These are phyloP conservation scores for Lithobates sylvaticus DNA, from an alignment of 2,797 vertebrate species.

Conservation along the genomic window DNA sequence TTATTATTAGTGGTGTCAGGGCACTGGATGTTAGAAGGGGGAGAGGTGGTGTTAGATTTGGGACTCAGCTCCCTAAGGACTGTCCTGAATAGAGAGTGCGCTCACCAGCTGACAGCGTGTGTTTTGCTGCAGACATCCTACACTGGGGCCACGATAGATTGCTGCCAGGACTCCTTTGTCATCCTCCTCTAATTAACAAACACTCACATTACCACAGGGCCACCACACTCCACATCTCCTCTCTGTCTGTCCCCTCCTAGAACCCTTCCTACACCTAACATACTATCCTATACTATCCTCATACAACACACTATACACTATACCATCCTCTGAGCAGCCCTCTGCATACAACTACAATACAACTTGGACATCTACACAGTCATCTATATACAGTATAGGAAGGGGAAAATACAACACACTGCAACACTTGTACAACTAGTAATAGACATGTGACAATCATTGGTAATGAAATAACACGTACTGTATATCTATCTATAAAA, in stretches of 20 bases:
- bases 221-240: slow-evolving; percentile 59
- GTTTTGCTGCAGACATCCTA: slow-evolving; percentile 89
- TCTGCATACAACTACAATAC: too few species aligned
- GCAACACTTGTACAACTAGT: too few species aligned
- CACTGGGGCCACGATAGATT: slow-evolving; percentile 82
- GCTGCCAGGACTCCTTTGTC: slow-evolving; percentile 79
- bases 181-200: slow-evolving; percentile 82
- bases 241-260: slow-evolving; percentile 37
- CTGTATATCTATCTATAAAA: too few species aligned
- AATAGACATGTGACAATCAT: too few species aligned
- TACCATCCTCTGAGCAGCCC: too few species aligned
- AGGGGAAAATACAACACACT: too few species aligned
- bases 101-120: slow-evolving; percentile 99
- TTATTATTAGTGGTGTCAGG: slow-evolving; percentile 59
- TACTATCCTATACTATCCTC: too few species aligned
- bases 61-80: slow-evolving; percentile 86
- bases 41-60: slow-evolving; percentile 71
- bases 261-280: slow-evolving; percentile 44
- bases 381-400: too few species aligned
- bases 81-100: slow-evolving; percentile 83
- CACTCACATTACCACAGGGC: slow-evolving; percentile 73
- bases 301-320: too few species aligned
- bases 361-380: too few species aligned
- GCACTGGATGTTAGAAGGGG: slow-evolving; percentile 62
- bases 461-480: too few species aligned